Percentiles rank a stretch among this genome's conserved stretches.
Conservation (phyloP, 2,888 invertebrate species). For the Iphiclides podalirius region DNA sequence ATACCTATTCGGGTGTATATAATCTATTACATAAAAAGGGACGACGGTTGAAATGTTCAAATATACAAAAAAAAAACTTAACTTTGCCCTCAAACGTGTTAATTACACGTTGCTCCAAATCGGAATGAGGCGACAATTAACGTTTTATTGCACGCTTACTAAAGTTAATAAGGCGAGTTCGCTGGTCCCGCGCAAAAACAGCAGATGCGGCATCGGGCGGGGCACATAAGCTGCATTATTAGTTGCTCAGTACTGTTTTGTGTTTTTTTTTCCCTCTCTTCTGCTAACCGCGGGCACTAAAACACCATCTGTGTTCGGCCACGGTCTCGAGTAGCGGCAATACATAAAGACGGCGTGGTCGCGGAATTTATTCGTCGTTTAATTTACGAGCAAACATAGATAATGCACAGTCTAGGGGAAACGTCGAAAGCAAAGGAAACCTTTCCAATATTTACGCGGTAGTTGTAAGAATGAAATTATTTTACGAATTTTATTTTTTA, state of each 20-base stretch:
- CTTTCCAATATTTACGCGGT: too few relatives aligned
- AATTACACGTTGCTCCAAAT: conserved; percentile 46
- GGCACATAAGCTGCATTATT: conserved; percentile 66
- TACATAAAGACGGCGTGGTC: conserved; percentile 40
- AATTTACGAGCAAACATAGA: conserved; percentile 5
- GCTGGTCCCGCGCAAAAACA: conserved; percentile 72
- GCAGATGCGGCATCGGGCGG: conserved; percentile 64
- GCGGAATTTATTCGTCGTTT: conserved; percentile 12
- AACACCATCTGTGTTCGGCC: conserved; percentile 67
- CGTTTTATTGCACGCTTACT: conserved; percentile 55
- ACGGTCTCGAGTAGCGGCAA: conserved; percentile 43
- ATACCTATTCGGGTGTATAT: too few relatives aligned
- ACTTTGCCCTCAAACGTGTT: conserved; percentile 31
- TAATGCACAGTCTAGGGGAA: neutral
- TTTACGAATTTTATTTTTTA: too few relatives aligned
- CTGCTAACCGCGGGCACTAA: conserved; percentile 61
- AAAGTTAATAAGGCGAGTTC: conserved; percentile 66
- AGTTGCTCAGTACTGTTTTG: conserved; percentile 61
- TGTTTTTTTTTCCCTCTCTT: conserved; percentile 49
- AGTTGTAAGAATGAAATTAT: too few relatives aligned
- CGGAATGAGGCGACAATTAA: conserved; percentile 70
- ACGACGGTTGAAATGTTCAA: too few relatives aligned
- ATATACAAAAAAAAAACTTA: too few relatives aligned
- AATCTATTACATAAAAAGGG: too few relatives aligned
- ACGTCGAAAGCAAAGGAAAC: neutral